Conservation (phyloP, 2,888 invertebrate species). For the Brachyopa scutellaris region DNA sequence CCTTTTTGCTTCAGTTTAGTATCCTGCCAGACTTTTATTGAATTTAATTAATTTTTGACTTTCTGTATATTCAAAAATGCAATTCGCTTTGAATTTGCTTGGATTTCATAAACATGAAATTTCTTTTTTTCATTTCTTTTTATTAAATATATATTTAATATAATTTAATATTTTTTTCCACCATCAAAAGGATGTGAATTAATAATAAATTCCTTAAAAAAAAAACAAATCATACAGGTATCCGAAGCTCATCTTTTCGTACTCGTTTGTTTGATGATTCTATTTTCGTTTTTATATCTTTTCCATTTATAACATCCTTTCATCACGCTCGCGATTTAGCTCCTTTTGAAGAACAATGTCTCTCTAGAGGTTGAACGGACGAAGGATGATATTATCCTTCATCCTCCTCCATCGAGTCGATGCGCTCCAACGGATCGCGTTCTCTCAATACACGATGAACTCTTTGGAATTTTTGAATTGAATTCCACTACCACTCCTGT, state of each 20-base stretch:
- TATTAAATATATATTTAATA: not conserved
- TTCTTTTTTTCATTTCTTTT: not conserved
- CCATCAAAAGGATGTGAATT: slow-evolving; percentile 12
- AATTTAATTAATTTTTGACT: slow-evolving; percentile 8
- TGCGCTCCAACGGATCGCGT: not conserved
- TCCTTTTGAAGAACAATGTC: slow-evolving; percentile 24
- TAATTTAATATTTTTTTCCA: too few species aligned
- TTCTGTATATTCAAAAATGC: not conserved
- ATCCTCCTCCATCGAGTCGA: too few species aligned
- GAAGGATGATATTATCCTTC: not conserved
- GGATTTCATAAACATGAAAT: not conserved
- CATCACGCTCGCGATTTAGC: slow-evolving; percentile 4
- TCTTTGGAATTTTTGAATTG: slow-evolving; percentile 42
- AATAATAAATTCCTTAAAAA: slow-evolving; percentile 13
- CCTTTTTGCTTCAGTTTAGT: too few species aligned
- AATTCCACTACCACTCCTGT: slow-evolving; percentile 29
- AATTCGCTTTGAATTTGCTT: not conserved
- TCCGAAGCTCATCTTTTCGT: not conserved
- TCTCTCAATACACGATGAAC: slow-evolving; percentile 33
- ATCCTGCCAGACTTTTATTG: not conserved
- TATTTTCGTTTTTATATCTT: slow-evolving; percentile 28
- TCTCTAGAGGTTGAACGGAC: slow-evolving; percentile 11
- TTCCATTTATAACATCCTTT: slow-evolving; percentile 10
- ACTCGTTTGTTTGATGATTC: slow-evolving; percentile 40
- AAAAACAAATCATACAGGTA: slow-evolving; percentile 10